These are phyloP conservation scores for Australoheros facetus DNA, from an alignment of 2,797 vertebrate genomes.

Conservation along the genomic window DNA sequence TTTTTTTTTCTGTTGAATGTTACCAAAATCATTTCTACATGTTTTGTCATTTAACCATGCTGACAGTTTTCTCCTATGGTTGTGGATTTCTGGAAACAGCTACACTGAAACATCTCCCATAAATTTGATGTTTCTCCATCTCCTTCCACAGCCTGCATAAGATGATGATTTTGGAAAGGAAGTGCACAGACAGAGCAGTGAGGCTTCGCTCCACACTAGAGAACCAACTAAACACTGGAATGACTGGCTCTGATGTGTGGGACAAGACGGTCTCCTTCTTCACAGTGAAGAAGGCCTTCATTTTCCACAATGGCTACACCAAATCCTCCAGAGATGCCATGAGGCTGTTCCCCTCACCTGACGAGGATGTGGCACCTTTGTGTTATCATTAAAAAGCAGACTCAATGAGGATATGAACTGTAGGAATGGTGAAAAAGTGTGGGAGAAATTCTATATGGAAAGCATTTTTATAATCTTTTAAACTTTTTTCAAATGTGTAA, in stretches of 20 bases:
- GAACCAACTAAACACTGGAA: constrained; percentile 57
- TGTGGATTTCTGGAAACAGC: background rate
- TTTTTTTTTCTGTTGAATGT: background rate
- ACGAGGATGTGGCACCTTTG: constrained; percentile 74
- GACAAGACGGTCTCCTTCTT: constrained; percentile 78
- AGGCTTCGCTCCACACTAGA: constrained; percentile 63
- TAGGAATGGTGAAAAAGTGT: background rate
- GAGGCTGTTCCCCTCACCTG: constrained; percentile 65
- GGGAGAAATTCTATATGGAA: background rate
- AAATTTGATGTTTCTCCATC: background rate
- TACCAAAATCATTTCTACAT: background rate
- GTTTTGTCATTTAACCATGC: background rate
- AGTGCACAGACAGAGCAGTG: constrained; percentile 67
- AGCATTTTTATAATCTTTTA: background rate
- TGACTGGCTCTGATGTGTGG: constrained; percentile 71
- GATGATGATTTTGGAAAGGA: constrained; percentile 75
- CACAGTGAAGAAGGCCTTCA: constrained; percentile 63
- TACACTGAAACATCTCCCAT: background rate
- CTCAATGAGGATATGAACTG: background rate
- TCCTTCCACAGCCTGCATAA: constrained; percentile 63
- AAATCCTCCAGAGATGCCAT: constrained; percentile 71
- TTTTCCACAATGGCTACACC: constrained; percentile 76
- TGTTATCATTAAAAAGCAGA: constrained; percentile 62
- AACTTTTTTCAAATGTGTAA: background rate
- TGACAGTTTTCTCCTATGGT: background rate